Percentiles rank a stretch among this genome's conserved stretches.
phyloP scores from a whole-genome alignment of 92 coral and sea anemone species.

The Heteractis magnifica region DNA sequence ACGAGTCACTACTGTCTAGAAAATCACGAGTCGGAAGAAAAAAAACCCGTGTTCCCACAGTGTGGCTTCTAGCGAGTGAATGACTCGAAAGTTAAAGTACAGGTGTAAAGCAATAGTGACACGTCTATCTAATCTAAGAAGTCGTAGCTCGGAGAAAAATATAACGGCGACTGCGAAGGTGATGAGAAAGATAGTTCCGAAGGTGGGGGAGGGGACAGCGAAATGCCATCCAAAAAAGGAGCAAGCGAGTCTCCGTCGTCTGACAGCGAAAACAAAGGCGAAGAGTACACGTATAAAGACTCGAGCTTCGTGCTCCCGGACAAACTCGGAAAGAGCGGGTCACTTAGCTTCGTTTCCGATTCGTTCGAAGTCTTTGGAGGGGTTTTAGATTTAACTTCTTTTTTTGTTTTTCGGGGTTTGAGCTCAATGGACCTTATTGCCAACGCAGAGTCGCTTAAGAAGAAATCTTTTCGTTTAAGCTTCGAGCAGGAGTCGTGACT shows the following conservation, averaged over 20 bases:
- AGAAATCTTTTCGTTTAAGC: background rate
- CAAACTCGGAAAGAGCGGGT: constrained; percentile 20
- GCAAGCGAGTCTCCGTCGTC: constrained; percentile 25
- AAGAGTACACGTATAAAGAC: constrained; percentile 14
- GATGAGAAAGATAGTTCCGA: constrained; percentile 50
- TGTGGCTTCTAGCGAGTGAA: no score
- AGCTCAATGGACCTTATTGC: constrained; percentile 24
- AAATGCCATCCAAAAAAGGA: constrained; percentile 22
- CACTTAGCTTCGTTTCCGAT: background rate
- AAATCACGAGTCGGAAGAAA: no score
- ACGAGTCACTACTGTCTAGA: no score
- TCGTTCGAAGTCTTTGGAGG: background rate
- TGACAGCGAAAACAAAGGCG: constrained; percentile 21
- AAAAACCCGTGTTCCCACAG: background rate
- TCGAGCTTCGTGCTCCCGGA: background rate
- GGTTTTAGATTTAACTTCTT: background rate
- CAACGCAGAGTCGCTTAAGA: constrained; percentile 8
- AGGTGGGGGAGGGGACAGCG: constrained; percentile 64
- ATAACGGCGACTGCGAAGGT: constrained; percentile 30
- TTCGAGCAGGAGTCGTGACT: constrained; percentile 3
- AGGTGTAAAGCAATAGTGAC: background rate
- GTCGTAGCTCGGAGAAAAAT: constrained; percentile 17
- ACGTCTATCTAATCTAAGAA: constrained; percentile 4
- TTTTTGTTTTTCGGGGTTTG: constrained; percentile 10
- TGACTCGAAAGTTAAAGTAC: background rate